Base-by-base conservation (phyloP, 2,888 invertebrate species). In the Dryocosmus kuriphilus region DNA sequence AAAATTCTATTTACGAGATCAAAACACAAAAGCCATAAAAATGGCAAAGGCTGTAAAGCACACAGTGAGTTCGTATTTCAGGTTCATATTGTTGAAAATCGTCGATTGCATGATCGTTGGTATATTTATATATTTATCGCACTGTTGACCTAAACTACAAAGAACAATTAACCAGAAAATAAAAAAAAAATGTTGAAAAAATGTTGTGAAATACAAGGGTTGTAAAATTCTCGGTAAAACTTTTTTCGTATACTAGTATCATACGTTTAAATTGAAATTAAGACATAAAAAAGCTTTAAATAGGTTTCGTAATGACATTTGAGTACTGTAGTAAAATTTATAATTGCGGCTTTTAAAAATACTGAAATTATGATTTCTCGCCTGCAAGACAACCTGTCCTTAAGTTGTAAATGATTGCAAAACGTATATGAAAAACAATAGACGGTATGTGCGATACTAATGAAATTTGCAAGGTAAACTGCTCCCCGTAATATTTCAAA, bases 1-100 rank as follows among this genome's bases (percentile, higher is more conserved):
- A 27, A 55, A 55, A 4, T 7, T 60, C 22, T 24, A 16, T 60
- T 60, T 27, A 22, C 27, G 14, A 24, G 24, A 27, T 60, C 27
- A 27, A 60, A 60, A 60, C 51, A 60, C 27, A 60, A 27, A 60
- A 60, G 60, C 51, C 9, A 55, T 55, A 55, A 55, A 55, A 55
- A 55, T 55, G n/a, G 51, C 22, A 55, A 22, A 55, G 51, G 22
- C n/a, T 9, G 22, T 55, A 55, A 55, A 55, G 51, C 51, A 55
- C 51, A 55, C 51, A 55, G 22, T 22, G 51, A 9, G 51, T 55
- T 55, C 51, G 51, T 22, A 55, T 55, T 60, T 60, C 27, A 60
- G 14, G 60, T 27, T 16, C 24, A 60, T 60, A 16, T 5, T 60
- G 27, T 60, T 60, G 9, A 60, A 60, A 57, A 60, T 27, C 14